Conservation (phyloP, 2,888 invertebrate genomes). For the Drosophila parthenogenetica region DNA sequence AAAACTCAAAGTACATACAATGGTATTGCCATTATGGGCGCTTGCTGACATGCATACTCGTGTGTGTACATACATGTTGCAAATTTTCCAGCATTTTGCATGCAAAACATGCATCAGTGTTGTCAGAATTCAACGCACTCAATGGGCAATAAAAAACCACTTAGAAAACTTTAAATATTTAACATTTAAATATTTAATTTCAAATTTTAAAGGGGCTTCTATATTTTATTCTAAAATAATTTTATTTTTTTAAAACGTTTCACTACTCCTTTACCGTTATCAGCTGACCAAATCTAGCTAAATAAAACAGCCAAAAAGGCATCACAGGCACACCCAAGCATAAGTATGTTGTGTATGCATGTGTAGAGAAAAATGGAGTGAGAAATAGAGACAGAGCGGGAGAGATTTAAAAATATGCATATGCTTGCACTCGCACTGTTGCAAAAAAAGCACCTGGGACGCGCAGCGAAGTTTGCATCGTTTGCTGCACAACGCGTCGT, state of each 20-base stretch:
- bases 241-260: no score
- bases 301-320: neutral
- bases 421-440: slow-evolving; percentile 19
- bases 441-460: slow-evolving; percentile 43
- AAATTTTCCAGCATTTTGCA: slow-evolving; percentile 54
- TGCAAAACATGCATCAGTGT: slow-evolving; percentile 17
- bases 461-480: neutral
- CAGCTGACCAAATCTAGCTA: neutral
- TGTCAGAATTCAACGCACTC: neutral
- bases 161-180: no score
- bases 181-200: no score
- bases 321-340: neutral
- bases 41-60: slow-evolving; percentile 46
- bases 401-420: slow-evolving; percentile 28
- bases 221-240: no score
- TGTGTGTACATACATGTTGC: slow-evolving; percentile 36
- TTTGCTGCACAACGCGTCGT: slow-evolving; percentile 10
- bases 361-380: neutral
- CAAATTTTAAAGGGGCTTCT: no score
- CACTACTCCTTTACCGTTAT: no score
- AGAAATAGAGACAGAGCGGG: neutral
- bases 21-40: slow-evolving; percentile 66
- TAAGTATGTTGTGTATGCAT: neutral
- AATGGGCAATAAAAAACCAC: no score
- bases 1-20: slow-evolving; percentile 74